Evolutionary conservation across 2,797 vertebrate species (phyloP).

Genomic region (Typhlichthys eigenmanni): DNA sequence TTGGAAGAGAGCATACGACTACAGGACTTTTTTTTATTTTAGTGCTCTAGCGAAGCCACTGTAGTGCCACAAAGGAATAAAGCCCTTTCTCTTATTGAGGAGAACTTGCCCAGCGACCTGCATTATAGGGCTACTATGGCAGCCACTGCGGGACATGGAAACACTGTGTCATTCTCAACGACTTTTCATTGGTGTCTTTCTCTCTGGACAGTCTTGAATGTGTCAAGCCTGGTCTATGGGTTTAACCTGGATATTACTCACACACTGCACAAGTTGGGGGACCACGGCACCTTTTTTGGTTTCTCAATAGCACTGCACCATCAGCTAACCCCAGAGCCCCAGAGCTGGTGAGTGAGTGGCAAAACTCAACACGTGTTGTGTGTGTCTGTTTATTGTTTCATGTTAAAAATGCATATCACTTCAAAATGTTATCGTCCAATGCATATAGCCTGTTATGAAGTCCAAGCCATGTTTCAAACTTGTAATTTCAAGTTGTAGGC

Average conservation of each 20-base stretch:
- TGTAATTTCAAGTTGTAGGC: no score
- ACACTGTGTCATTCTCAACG: slow-evolving; percentile 38
- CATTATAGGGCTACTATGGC: slow-evolving; percentile 57
- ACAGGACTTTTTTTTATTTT: slow-evolving; percentile 36
- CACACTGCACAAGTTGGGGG: slow-evolving; percentile 85
- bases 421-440: no score
- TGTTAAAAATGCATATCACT: no score
- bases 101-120: slow-evolving; percentile 58
- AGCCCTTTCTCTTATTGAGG: slow-evolving; percentile 28
- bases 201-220: slow-evolving; percentile 61
- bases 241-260: slow-evolving; percentile 90
- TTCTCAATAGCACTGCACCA: slow-evolving; percentile 91
- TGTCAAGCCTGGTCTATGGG: slow-evolving; percentile 47
- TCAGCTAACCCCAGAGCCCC: slow-evolving; percentile 82
- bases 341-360: slow-evolving; percentile 87
- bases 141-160: slow-evolving; percentile 45
- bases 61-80: slow-evolving; percentile 44
- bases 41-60: slow-evolving; percentile 12
- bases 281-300: slow-evolving; percentile 87
- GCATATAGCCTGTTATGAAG: no score
- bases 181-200: slow-evolving; percentile 45
- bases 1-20: slow-evolving; percentile 16
- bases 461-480: no score
- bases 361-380: slow-evolving; percentile 31
- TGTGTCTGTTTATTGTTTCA: slow-evolving; percentile 8